Conservation (phyloP, 2,888 invertebrate species). For the Thereva unica region DNA sequence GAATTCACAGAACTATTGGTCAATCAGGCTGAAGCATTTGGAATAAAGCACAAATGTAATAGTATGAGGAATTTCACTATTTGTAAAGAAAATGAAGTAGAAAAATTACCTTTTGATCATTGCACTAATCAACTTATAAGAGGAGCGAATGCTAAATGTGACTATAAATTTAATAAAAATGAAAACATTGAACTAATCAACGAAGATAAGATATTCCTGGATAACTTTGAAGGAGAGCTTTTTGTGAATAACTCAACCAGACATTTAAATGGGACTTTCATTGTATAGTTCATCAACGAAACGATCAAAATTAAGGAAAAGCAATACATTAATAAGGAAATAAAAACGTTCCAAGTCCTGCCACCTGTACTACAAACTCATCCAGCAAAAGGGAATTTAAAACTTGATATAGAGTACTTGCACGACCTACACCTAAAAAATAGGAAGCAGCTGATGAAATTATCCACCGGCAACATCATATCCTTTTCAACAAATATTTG, state of each 20-base stretch:
- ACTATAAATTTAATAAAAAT: background rate
- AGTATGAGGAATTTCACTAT: conserved; percentile 2
- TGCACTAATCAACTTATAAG: background rate
- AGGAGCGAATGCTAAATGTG: conserved; percentile 8
- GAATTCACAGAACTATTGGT: conserved; percentile 12
- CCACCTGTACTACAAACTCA: conserved; percentile 23
- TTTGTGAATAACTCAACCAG: background rate
- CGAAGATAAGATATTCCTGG: conserved; percentile 25
- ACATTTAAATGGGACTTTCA: conserved; percentile 15
- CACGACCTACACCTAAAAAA: conserved; percentile 14
- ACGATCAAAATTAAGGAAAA: conserved; percentile 15
- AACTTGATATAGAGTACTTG: background rate
- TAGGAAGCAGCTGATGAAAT: background rate
- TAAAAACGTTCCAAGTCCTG: conserved; percentile 20
- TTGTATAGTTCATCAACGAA: conserved; percentile 21
- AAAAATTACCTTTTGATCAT: conserved; percentile 1
- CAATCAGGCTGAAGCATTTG: background rate
- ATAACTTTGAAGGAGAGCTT: conserved; percentile 29
- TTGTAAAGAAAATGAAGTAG: conserved; percentile 4
- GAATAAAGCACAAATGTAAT: background rate
- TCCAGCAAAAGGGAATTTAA: conserved; percentile 4
- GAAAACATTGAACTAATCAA: conserved; percentile 2
- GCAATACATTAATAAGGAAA: conserved; percentile 11
- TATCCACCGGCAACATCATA: conserved; percentile 14
- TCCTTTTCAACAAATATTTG: background rate